phyloP scores from a whole-genome alignment of 2,113 vertebrate species.

The Oreochromis niloticus region DNA sequence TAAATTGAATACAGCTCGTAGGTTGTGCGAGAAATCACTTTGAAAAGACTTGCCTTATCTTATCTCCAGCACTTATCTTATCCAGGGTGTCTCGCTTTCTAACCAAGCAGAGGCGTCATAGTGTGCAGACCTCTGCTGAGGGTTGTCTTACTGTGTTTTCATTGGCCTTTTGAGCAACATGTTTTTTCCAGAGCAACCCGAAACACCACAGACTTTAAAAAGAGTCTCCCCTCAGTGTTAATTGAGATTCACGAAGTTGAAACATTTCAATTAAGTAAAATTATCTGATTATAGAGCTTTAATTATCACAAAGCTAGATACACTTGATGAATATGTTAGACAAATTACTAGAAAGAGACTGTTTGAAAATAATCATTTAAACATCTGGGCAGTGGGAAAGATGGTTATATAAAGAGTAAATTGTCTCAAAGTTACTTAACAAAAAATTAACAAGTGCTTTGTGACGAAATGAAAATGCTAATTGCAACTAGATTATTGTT shows the following conservation, averaged over 20 bases:
- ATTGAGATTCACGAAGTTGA: slow-evolving; percentile 64
- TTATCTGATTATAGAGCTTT: slow-evolving; percentile 66
- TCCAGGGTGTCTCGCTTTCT: slow-evolving; percentile 62
- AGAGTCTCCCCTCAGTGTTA: slow-evolving; percentile 39
- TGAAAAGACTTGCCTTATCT: slow-evolving; percentile 64
- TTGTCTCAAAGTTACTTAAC: not conserved
- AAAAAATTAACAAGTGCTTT: not conserved
- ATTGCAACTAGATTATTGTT: not conserved
- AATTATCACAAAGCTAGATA: slow-evolving; percentile 56
- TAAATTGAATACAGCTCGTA: slow-evolving; percentile 74
- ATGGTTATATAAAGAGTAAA: not conserved
- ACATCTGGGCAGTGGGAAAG: slow-evolving; percentile 5
- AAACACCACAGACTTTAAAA: slow-evolving; percentile 37
- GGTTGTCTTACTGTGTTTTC: slow-evolving; percentile 18
- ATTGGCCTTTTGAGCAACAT: not conserved
- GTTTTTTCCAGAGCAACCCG: not conserved
- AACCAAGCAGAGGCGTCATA: slow-evolving; percentile 47
- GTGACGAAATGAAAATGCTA: not conserved
- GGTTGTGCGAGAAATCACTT: slow-evolving; percentile 67
- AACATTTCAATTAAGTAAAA: slow-evolving; percentile 65
- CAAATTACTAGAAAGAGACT: slow-evolving; percentile 54
- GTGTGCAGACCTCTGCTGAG: slow-evolving; percentile 11
- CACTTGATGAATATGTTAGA: slow-evolving; percentile 48
- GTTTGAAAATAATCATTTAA: slow-evolving; percentile 34
- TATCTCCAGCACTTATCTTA: slow-evolving; percentile 65